Percentiles rank a stretch among this genome's conserved stretches.
These are phyloP conservation scores for Ariolimax columbianus DNA, from an alignment of 2,888 invertebrate species.

Conservation along the genomic window DNA sequence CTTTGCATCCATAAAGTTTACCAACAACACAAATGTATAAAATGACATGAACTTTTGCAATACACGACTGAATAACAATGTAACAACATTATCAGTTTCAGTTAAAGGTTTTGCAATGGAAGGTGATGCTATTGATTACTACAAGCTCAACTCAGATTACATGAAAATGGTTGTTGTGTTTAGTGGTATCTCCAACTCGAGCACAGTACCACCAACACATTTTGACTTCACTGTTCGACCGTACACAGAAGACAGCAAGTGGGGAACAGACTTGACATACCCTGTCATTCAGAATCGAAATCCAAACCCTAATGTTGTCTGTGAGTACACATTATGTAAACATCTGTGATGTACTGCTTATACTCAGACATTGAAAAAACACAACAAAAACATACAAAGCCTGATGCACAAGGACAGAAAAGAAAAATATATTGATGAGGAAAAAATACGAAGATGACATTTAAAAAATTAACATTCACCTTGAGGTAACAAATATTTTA, in stretches of 20 bases:
- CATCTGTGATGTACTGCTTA: too few relatives aligned
- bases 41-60: not conserved
- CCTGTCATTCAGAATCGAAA: constrained; percentile 58
- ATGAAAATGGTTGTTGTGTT: constrained; percentile 57
- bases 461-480: not conserved
- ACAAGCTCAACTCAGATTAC: constrained; percentile 22
- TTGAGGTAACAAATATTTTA: not conserved
- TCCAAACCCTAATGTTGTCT: constrained; percentile 8
- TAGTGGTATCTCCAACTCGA: constrained; percentile 40
- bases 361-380: too few relatives aligned
- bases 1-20: too few relatives aligned
- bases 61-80: not conserved
- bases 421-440: too few relatives aligned
- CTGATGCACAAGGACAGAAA: too few relatives aligned
- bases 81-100: constrained; percentile 29
- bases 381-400: too few relatives aligned
- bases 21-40: too few relatives aligned
- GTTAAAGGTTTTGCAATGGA: constrained; percentile 74
- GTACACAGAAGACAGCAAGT: constrained; percentile 46
- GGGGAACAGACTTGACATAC: constrained; percentile 58
- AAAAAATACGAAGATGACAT: too few relatives aligned
- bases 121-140: constrained; percentile 70
- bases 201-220: constrained; percentile 43
- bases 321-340: not conserved
- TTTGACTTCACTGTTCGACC: constrained; percentile 59